Conservation (phyloP, 2,113 vertebrate genomes). For the Clinocottus analis region DNA sequence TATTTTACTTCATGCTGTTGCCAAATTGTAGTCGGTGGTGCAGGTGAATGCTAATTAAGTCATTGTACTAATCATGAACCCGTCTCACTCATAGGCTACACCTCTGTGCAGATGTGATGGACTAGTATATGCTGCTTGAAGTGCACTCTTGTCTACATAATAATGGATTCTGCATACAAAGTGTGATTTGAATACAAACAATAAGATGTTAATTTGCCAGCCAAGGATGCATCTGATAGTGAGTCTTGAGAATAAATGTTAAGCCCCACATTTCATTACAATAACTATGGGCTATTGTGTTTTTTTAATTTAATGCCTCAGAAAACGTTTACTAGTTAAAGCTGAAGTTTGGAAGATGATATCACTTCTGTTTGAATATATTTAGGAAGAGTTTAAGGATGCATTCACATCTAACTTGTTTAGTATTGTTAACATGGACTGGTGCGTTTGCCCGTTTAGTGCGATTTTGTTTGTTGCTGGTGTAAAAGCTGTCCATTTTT, state of each 20-base stretch:
- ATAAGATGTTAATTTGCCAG: not conserved
- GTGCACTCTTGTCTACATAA: not conserved
- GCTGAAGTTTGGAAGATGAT: not conserved
- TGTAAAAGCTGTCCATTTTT: not conserved
- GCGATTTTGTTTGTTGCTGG: not conserved
- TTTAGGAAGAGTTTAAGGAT: not conserved
- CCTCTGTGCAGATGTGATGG: conserved; percentile 7
- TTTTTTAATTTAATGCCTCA: not conserved
- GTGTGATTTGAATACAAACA: not conserved
- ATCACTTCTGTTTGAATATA: not conserved
- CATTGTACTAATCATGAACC: conserved; percentile 38
- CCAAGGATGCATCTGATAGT: not conserved
- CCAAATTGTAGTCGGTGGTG: conserved; percentile 29
- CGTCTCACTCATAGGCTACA: too few relatives aligned
- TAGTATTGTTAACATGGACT: not conserved
- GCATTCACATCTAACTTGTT: not conserved
- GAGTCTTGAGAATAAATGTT: not conserved
- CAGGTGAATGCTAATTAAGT: conserved; percentile 54
- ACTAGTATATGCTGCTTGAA: not conserved
- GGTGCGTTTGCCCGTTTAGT: not conserved
- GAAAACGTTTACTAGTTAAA: not conserved
- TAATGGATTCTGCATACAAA: conserved; percentile 7
- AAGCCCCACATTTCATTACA: not conserved
- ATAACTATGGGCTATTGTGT: not conserved
- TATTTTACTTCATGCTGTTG: conserved; percentile 29